phyloP scores from a whole-genome alignment of 2,888 invertebrate species.

The Pandemis cinnamomeana region DNA sequence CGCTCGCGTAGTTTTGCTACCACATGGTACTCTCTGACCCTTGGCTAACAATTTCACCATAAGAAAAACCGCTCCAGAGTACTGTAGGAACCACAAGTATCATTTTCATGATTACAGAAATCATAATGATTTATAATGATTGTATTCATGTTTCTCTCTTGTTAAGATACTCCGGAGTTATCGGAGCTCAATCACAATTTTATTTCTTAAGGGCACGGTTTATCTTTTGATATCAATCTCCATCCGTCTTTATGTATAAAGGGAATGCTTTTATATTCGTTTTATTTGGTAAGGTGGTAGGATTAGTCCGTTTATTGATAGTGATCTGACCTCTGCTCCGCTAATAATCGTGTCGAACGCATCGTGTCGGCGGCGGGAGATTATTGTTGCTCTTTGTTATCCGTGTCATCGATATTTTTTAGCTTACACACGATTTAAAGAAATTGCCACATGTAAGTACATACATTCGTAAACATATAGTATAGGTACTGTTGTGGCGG shows the following conservation, averaged over 20 bases:
- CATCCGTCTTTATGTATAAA: conserved; percentile 50
- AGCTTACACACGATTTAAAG: not conserved
- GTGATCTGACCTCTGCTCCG: conserved; percentile 75
- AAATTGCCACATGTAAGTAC: conserved; percentile 1
- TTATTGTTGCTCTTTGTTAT: conserved; percentile 66
- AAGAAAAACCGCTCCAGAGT: conserved; percentile 45
- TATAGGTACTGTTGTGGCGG: not conserved
- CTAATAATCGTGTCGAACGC: conserved; percentile 74
- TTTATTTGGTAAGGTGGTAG: conserved; percentile 55
- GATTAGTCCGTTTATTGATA: conserved; percentile 68
- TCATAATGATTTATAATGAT: conserved; percentile 38
- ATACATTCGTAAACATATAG: not conserved
- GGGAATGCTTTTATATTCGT: conserved; percentile 51
- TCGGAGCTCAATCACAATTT: conserved; percentile 33
- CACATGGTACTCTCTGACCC: conserved; percentile 58
- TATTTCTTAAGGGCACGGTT: conserved; percentile 39
- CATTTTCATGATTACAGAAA: conserved; percentile 28
- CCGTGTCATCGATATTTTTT: conserved; percentile 49
- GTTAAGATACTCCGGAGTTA: conserved; percentile 38
- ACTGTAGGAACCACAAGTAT: not conserved
- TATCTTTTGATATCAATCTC: conserved; percentile 47
- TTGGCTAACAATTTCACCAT: conserved; percentile 60
- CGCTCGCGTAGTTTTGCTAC: conserved; percentile 48
- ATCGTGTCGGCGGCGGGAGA: conserved; percentile 63
- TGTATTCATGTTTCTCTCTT: conserved; percentile 34